Evolutionary conservation across 2,113 vertebrate genomes (phyloP).

Genomic region (Toxostoma redivivum): DNA sequence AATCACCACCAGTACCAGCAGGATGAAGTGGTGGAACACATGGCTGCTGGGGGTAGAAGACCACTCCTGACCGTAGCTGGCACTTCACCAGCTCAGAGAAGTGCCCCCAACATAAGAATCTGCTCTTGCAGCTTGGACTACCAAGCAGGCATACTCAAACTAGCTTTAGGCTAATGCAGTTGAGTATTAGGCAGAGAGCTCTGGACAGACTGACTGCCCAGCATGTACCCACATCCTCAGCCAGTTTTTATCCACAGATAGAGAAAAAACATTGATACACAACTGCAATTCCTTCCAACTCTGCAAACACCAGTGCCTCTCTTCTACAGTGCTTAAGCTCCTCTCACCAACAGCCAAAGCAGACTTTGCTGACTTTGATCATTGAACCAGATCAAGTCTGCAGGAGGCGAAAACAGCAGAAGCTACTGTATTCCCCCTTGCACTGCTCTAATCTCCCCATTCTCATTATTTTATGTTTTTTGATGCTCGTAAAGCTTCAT

Average conservation of each 20-base stretch:
- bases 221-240: neutral
- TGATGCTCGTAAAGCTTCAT: neutral
- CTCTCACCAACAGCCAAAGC: neutral
- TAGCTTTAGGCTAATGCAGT: neutral
- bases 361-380: neutral
- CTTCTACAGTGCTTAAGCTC: neutral
- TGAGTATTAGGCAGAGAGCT: neutral
- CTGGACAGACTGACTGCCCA: neutral
- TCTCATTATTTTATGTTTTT: neutral
- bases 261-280: neutral
- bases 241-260: neutral
- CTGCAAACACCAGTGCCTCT: neutral
- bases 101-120: neutral
- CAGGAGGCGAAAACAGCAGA: neutral
- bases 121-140: neutral
- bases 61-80: neutral
- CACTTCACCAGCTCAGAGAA: neutral
- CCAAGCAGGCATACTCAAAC: neutral
- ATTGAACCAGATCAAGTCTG: neutral
- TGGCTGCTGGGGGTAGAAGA: neutral
- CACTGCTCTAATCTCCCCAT: neutral
- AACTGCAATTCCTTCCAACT: neutral
- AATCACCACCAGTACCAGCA: neutral
- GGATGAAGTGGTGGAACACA: neutral
- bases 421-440: neutral